phyloP scores from a whole-genome alignment of 2,113 vertebrate species.

The Oncorhynchus tshawytscha region DNA sequence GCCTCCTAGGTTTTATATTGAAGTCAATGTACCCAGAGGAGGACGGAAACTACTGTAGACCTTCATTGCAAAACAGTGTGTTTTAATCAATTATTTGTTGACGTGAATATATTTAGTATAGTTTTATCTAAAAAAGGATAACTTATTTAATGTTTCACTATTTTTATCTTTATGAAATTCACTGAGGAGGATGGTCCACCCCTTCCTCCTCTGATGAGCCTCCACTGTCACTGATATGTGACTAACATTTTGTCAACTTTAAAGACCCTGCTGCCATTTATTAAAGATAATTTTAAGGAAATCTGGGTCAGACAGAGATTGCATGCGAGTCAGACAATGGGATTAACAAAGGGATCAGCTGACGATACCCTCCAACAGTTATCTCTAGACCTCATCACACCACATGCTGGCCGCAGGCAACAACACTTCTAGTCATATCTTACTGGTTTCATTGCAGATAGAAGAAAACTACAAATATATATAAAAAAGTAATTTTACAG shows the following conservation, averaged over 20 bases:
- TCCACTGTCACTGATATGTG: background rate
- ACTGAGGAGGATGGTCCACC: background rate
- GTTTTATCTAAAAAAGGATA: too few species aligned
- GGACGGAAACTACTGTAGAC: too few species aligned
- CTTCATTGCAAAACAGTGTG: too few species aligned
- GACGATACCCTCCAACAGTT: conserved; percentile 60
- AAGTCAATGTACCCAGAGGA: too few species aligned
- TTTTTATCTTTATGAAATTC: too few species aligned
- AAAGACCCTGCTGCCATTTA: conserved; percentile 8
- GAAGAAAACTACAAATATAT: background rate
- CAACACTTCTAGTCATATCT: conserved; percentile 16
- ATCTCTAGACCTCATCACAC: conserved; percentile 38
- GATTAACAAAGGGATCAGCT: conserved; percentile 72
- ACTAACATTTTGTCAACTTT: background rate
- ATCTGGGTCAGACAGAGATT: conserved; percentile 71
- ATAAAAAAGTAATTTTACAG: background rate
- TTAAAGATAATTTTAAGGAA: conserved; percentile 32
- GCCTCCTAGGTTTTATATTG: too few species aligned
- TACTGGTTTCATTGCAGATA: background rate
- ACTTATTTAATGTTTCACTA: too few species aligned
- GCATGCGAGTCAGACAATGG: conserved; percentile 67
- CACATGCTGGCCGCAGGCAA: conserved; percentile 20
- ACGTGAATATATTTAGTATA: too few species aligned
- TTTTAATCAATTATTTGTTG: too few species aligned
- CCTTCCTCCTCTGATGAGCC: background rate